A percentile compares a stretch with the other conserved stretches of the same genome.
phyloP scores from a whole-genome alignment of 2,797 vertebrate species.

The Sebastes steindachneri region DNA sequence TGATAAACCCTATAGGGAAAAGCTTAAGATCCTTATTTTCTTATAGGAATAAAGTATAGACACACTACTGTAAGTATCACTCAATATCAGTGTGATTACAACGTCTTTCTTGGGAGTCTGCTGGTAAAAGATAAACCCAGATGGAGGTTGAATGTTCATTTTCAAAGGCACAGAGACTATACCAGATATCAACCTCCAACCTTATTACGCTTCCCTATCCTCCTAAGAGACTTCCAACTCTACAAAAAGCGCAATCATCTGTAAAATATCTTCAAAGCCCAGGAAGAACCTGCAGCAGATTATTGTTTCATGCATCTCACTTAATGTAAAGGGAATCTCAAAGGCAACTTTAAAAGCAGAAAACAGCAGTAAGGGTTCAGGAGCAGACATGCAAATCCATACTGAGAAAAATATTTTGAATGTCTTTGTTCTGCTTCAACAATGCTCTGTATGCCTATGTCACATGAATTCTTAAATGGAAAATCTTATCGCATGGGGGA shows the following conservation, averaged over 20 bases:
- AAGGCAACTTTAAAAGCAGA: slow-evolving; percentile 3
- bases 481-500: slow-evolving; percentile 30
- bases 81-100: not conserved
- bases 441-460: slow-evolving; percentile 22
- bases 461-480: slow-evolving; percentile 33
- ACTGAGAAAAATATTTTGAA: slow-evolving; percentile 23
- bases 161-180: not conserved
- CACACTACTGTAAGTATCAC: not conserved
- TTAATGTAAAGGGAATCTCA: not conserved
- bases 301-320: not conserved
- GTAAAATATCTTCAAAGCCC: not conserved
- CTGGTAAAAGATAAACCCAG: not conserved
- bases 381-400: slow-evolving; percentile 10
- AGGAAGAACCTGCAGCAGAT: not conserved
- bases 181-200: not conserved
- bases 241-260: not conserved
- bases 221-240: not conserved
- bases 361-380: slow-evolving; percentile 5
- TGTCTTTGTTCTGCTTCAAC: slow-evolving; percentile 48
- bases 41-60: not conserved
- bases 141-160: not conserved
- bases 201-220: not conserved
- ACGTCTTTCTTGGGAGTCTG: not conserved
- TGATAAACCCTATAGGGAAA: not conserved
- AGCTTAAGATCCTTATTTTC: not conserved